Base-by-base conservation (phyloP, 2,113 vertebrate genomes). In the Cynocephalus volans region DNA sequence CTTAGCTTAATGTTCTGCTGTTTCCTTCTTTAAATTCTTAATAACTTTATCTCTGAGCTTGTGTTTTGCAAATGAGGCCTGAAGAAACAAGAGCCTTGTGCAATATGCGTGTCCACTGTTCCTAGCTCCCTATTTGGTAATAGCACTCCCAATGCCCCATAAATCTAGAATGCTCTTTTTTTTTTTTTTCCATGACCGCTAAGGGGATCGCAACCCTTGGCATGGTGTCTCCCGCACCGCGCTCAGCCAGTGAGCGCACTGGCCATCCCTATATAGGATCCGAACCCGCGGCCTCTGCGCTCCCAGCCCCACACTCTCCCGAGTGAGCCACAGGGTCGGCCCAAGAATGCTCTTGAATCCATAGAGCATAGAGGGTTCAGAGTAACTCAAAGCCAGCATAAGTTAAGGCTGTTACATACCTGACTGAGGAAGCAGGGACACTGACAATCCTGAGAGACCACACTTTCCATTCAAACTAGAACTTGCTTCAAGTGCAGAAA, bases 111-210 rank as follows among this genome's bases (percentile, higher is more conserved):
- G 8, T 19, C 12, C 21, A 60, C 26, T 62, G 3, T 62, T 70
- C 65, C 12, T 41, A 21, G 15, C 0, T 62, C 12, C 21, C 11
- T 4, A 36, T 41, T 65, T 0, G 15, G 6, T 77, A 79, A n/a
- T 1, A 79, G 64, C 23, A 65, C 65, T 72, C 24, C 9, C 0
- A 0, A n/a, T 89, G 6, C 4, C 8, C 0, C 19, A 24, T 15
- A 70, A 75, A 24, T 31, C n/a, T 26, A 92, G 52, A 62, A 84
- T 36, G 17, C 18, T 67, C 48, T 23, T 65, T n/a, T n/a, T n/a
- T n/a, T n/a, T n/a, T n/a, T n/a, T n/a, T n/a, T n/a, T n/a, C n/a
- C n/a, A n/a, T n/a, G n/a, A n/a, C n/a, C n/a, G n/a, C n/a, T n/a
- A n/a, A n/a, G n/a, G n/a, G n/a, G n/a, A n/a, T n/a, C n/a, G n/a